Evolutionary conservation across 2,113 vertebrate species (phyloP), one percentile per base, ranked within the genome.

Genomic region (Poicephalus meyeri): DNA sequence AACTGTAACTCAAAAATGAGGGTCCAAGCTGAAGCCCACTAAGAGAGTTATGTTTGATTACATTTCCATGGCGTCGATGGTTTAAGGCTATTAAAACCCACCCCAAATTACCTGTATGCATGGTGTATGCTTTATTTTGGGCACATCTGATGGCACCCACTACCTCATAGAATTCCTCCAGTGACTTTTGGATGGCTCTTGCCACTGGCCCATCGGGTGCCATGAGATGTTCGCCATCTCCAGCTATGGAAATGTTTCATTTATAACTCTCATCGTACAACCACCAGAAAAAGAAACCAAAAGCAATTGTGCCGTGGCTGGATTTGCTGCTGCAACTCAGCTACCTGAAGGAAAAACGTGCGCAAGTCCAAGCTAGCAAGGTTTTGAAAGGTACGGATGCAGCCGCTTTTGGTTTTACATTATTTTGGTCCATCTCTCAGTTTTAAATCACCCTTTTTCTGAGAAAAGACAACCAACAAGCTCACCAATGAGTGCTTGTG

Each of bases 341-440:
- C 46, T 80, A 33, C 18, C 39, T 56, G 71, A 72, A 80, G 47
- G 60, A 81, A 83, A 96, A 80, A 23, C 11, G 39, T 15, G n/a
- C 29, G 72, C 26, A 49, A 82, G 93, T 31, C 47, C 49, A 50
- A 60, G 35, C 28, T 80, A 81, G 56, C 63, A 85, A 81, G 20
- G 66, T 53, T 84, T 33, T 26, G 29, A 20, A 91, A 84, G 21
- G 55, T 56, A 52, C 1, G 61, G 50, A 85, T 50, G 46, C 53
- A 88, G 68, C 4, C 1, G 60, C 37, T 19, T 91, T 86, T 79
- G 33, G 44, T 37, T 58, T 46, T 41, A 35, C 35, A 61, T 55
- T 46, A 53, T 46, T 97, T 97, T 97, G 97, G 97, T 97, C 97
- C 97, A 80, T 84, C 78, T 95, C 73, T 84, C 69, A 56, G 28